phyloP scores from a whole-genome alignment of 2,888 invertebrate genomes.

The Archips crataeganus region DNA sequence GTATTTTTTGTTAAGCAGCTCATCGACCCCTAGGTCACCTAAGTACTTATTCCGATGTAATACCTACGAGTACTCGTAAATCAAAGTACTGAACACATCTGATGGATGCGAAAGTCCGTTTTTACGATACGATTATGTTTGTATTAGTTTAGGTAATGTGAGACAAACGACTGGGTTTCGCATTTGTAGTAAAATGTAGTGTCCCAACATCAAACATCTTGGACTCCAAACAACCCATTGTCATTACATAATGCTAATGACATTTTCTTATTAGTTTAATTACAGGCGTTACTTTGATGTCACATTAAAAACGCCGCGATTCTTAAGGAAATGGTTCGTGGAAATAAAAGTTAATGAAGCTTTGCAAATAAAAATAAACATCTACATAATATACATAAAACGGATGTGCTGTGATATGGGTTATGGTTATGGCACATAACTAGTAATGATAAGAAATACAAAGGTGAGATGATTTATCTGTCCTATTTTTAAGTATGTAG shows the following conservation, averaged over 20 bases:
- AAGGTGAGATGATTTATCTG: neutral
- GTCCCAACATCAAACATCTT: neutral
- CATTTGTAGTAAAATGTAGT: conserved; percentile 2
- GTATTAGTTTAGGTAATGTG: neutral
- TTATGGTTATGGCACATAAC: conserved; percentile 14
- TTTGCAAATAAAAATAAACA: conserved; percentile 23
- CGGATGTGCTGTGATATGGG: conserved; percentile 13
- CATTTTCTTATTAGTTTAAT: conserved; percentile 25
- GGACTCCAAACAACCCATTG: neutral
- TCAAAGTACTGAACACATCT: neutral
- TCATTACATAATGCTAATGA: conserved; percentile 4
- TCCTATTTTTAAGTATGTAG: neutral
- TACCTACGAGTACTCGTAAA: neutral
- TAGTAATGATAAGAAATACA: conserved; percentile 4
- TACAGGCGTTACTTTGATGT: conserved; percentile 22
- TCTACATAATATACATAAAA: conserved; percentile 10
- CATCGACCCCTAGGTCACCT: neutral
- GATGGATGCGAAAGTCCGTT: neutral
- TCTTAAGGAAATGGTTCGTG: conserved; percentile 21
- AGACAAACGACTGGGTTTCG: neutral
- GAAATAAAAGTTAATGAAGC: conserved; percentile 24
- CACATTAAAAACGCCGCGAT: conserved; percentile 22
- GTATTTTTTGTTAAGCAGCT: too few relatives aligned
- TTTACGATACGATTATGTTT: neutral
- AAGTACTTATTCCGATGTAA: neutral